phyloP scores from a whole-genome alignment of 1,140 invertebrate species.

The Mycetomoellerius zeteki region DNA sequence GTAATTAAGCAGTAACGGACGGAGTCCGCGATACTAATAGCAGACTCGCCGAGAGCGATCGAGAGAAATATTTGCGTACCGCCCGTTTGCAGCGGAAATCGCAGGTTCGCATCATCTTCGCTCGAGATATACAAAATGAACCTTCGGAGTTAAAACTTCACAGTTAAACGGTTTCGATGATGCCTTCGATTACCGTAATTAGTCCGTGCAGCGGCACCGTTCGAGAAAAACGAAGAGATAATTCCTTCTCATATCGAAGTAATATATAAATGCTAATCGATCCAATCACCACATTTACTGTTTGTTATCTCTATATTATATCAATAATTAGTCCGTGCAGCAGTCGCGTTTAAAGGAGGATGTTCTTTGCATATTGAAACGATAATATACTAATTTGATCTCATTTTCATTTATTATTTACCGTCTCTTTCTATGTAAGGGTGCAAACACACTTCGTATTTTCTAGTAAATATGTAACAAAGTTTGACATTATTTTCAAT shows the following conservation, averaged over 20 bases:
- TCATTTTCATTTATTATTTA: constrained; percentile 14
- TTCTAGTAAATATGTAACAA: background rate
- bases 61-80: constrained; percentile 3
- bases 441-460: background rate
- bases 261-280: too few species aligned
- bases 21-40: background rate
- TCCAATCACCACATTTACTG: background rate
- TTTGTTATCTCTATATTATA: background rate
- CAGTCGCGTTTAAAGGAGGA: background rate
- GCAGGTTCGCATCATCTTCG: background rate
- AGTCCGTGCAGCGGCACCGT: background rate
- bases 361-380: background rate
- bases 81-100: background rate
- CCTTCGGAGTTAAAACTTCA: background rate
- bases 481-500: background rate
- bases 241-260: background rate
- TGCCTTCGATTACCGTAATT: constrained; percentile 36
- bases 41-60: too few species aligned
- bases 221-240: background rate
- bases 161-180: background rate
- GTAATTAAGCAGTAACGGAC: background rate
- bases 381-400: background rate
- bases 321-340: background rate
- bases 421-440: background rate
- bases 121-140: background rate